Evolutionary conservation across 2,797 vertebrate species (phyloP).

Genomic region (Hippocampus kuda): DNA sequence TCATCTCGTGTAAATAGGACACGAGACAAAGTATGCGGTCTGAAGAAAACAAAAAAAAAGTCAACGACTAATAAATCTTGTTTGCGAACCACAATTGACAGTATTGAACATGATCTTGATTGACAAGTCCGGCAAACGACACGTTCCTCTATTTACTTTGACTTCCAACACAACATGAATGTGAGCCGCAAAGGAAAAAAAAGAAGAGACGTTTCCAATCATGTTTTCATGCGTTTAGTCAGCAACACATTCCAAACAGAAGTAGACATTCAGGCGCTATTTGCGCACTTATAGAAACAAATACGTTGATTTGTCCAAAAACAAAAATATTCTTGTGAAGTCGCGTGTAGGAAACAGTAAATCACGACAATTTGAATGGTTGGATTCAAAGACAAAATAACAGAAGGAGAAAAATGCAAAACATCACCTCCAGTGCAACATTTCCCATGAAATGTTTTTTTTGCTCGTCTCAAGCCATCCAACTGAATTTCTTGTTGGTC

Average conservation of each 20-base stretch:
- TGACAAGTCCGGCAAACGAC: constrained; percentile 44
- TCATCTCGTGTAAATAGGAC: constrained; percentile 20
- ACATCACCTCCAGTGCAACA: no score
- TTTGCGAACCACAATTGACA: constrained; percentile 32
- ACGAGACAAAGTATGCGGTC: constrained; percentile 18
- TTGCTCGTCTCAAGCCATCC: not conserved
- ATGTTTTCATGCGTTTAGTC: constrained; percentile 43
- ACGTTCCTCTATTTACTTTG: constrained; percentile 55
- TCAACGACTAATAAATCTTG: constrained; percentile 1
- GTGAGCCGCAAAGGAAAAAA: not conserved
- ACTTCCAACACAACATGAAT: constrained; percentile 24
- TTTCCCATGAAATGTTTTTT: no score
- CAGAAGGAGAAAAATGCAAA: not conserved
- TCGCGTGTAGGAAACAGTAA: no score
- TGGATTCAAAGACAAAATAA: no score
- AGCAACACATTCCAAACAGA: not conserved
- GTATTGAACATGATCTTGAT: constrained; percentile 33
- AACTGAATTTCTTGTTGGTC: not conserved
- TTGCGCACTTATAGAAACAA: not conserved
- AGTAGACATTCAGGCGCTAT: not conserved
- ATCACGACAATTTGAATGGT: no score
- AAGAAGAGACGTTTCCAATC: constrained; percentile 37
- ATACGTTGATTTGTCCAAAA: not conserved
- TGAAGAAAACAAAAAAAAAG: constrained; percentile 20
- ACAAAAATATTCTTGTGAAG: not conserved